Evolutionary conservation across 2,113 vertebrate species (phyloP).

Genomic region (Microcebus tavaratra): DNA sequence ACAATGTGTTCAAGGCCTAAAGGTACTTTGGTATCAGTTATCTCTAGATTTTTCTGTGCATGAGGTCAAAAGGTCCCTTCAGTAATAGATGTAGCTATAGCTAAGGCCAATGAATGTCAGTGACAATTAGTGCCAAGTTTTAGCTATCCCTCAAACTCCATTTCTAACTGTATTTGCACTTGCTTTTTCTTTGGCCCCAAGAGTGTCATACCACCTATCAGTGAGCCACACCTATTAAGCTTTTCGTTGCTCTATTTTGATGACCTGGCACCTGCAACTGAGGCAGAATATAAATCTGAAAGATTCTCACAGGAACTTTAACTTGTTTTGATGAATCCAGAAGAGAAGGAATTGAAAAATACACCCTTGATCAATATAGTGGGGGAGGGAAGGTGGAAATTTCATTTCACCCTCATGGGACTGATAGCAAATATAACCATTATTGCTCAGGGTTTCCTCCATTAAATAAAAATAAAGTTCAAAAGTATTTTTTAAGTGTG

Average conservation of each 20-base stretch:
- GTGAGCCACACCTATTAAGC: slow-evolving; percentile 16
- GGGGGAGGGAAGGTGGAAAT: not conserved
- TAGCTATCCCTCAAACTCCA: not conserved
- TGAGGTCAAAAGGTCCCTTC: not conserved
- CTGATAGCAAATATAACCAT: not conserved
- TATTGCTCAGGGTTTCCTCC: not conserved
- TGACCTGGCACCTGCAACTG: not conserved
- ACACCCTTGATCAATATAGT: not conserved
- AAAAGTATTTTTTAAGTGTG: not conserved
- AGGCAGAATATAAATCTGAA: slow-evolving; percentile 12
- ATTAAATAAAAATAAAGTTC: slow-evolving; percentile 10
- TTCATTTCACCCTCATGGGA: not conserved
- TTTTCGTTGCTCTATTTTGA: slow-evolving; percentile 31
- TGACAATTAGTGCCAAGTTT: slow-evolving; percentile 41
- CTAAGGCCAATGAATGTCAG: not conserved
- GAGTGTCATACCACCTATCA: not conserved
- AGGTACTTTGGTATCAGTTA: not conserved
- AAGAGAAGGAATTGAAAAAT: slow-evolving; percentile 14
- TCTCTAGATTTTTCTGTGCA: not conserved
- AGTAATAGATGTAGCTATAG: not conserved
- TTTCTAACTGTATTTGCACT: slow-evolving; percentile 32
- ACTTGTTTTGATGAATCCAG: not conserved
- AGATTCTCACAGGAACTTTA: not conserved
- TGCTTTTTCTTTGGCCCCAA: not conserved
- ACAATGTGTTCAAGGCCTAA: not conserved